A percentile compares a stretch with the other conserved stretches of the same genome.
phyloP scores from a whole-genome alignment of 2,888 invertebrate species.

The Entomobrya multifasciata region DNA sequence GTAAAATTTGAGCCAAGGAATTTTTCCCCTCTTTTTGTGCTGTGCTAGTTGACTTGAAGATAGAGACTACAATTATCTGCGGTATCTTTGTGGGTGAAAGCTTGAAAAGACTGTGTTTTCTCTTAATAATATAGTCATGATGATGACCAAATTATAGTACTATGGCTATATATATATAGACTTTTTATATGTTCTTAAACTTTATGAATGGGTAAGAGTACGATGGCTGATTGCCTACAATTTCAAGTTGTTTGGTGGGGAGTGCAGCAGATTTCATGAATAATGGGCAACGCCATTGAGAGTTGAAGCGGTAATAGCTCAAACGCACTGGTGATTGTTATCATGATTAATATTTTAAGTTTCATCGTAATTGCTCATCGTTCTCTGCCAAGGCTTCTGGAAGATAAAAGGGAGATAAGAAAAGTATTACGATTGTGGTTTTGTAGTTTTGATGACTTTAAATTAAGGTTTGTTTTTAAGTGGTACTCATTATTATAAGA shows the following conservation, averaged over 20 bases:
- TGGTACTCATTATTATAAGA: no score
- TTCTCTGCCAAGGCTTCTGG: not conserved
- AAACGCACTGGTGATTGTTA: not conserved
- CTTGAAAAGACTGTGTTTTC: no score
- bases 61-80: no score
- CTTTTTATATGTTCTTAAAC: no score
- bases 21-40: not conserved
- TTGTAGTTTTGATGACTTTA: not conserved
- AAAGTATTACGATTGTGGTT: not conserved
- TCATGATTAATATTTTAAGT: slow-evolving; percentile 2
- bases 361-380: not conserved
- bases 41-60: no score
- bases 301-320: not conserved
- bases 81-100: no score
- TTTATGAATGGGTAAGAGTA: no score
- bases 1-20: not conserved
- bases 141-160: no score
- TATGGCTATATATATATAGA: no score
- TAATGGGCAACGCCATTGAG: not conserved
- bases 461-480: no score
- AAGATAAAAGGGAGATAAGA: not conserved
- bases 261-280: slow-evolving; percentile 1
- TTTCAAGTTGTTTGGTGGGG: not conserved
- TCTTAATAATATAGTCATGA: no score
- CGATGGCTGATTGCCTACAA: no score